Evolutionary conservation across 2,888 invertebrate genomes (phyloP).

Genomic region (Xylota segnis): DNA sequence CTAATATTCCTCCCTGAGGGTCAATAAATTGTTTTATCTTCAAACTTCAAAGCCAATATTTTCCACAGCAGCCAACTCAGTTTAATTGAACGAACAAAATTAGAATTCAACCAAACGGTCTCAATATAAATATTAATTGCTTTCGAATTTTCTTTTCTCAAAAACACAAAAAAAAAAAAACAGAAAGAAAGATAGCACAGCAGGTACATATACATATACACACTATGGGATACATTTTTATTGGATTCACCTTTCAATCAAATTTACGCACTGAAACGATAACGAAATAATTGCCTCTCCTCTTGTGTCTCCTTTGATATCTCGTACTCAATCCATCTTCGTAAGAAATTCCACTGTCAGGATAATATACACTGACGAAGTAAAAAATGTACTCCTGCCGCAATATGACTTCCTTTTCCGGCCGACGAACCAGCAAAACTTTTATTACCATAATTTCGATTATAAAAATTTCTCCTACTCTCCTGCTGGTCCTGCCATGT

Average conservation of each 20-base stretch:
- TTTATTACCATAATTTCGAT: constrained; percentile 76
- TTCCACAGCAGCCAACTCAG: background rate
- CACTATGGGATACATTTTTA: constrained; percentile 34
- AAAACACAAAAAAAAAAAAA: too few species aligned
- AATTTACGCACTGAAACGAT: constrained; percentile 72
- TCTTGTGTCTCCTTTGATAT: constrained; percentile 37
- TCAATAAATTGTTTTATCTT: constrained; percentile 34
- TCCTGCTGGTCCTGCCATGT: constrained; percentile 24
- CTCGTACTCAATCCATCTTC: constrained; percentile 56
- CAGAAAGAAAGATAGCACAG: background rate
- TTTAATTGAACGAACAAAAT: constrained; percentile 27
- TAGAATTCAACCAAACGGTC: background rate
- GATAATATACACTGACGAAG: constrained; percentile 33
- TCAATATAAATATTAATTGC: constrained; percentile 41
- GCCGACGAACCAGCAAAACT: constrained; percentile 42
- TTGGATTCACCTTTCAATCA: constrained; percentile 74
- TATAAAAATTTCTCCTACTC: constrained; percentile 40
- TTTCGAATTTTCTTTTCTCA: constrained; percentile 21
- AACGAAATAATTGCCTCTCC: constrained; percentile 68
- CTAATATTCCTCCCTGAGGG: background rate
- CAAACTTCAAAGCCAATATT: constrained; percentile 35
- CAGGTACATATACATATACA: background rate
- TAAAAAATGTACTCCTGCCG: constrained; percentile 28
- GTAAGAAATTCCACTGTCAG: constrained; percentile 52
- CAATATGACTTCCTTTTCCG: constrained; percentile 59